These are phyloP conservation scores for Caiman crocodilus DNA, from an alignment of 2,797 vertebrate species.

Conservation along the genomic window DNA sequence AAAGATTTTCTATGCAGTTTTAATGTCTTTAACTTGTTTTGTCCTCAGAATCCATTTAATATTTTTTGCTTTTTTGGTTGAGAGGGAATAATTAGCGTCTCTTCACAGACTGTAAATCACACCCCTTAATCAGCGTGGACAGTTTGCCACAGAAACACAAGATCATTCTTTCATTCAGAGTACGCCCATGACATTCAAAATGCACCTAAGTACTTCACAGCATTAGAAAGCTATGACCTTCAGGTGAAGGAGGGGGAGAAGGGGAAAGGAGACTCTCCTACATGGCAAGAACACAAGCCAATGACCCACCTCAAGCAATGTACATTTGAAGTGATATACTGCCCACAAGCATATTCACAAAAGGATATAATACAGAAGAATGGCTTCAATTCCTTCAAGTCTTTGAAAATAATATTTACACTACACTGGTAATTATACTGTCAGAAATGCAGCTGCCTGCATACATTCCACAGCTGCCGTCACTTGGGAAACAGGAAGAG, in stretches of 20 bases:
- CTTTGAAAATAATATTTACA: neutral
- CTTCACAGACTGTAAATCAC: neutral
- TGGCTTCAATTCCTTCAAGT: neutral
- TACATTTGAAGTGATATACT: constrained; percentile 13
- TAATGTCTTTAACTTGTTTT: neutral
- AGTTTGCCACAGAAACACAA: neutral
- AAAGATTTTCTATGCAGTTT: neutral
- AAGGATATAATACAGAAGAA: neutral
- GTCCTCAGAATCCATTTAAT: neutral
- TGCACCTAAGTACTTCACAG: neutral
- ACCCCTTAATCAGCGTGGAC: neutral
- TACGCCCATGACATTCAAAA: too few species aligned
- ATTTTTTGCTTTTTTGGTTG: neutral
- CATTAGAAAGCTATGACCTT: neutral
- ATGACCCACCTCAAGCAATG: neutral
- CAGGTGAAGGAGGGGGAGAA: neutral
- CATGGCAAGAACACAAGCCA: neutral
- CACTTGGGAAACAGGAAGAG: neutral
- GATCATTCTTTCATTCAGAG: too few species aligned
- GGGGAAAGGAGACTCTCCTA: rapidly evolving
- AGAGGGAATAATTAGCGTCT: neutral
- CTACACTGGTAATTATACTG: neutral
- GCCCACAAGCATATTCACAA: constrained; percentile 4
- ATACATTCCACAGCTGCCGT: neutral
- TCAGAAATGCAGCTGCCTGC: neutral